Base-by-base conservation (phyloP, 64 coral and sea anemone genomes). In the Acropora tenuis region DNA sequence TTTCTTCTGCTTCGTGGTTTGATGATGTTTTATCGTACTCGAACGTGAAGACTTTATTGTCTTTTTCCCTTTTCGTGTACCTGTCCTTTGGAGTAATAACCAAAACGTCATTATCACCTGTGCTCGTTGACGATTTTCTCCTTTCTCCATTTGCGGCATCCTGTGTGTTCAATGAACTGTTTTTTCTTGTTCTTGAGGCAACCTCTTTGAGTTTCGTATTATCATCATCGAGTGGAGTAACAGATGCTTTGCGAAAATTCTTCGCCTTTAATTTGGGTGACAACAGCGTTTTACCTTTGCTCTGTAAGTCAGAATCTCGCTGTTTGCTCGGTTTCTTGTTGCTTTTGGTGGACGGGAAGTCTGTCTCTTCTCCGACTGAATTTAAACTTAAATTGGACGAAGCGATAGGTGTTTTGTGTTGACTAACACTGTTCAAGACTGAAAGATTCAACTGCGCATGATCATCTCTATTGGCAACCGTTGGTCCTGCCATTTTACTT, bases 331-430 rank as follows among this genome's bases (percentile, higher is more conserved):
- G 7, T 12, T 6, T 60, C 63, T 41, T 63, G 55, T 43, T 82
- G 20, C 3, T 69, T 48, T 46, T 85, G 69, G 30, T 6, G 1
- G 82, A 45, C 63, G 71, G 45, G 45, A 85, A 71, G 44, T 16
- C 82, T 71, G 82, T 85, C 2, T 48, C 19, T n/a, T 85, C 65
- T 11, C n/a, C 61, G 2, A 30, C 30, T 30, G 45, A 44, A 30
- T 72, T 43, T 11, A 66, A 48, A 65, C 82, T 85, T 69, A 71
- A 85, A 48, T 85, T 58, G 43, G 82, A 85, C 4, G 82, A 85
- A 48, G 30, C 41, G n/a, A 85, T 6, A 18, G 82, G 71, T 47
- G 5, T 44, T 1, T 85, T 48, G 2, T 65, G 44, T 40, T 41
- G n/a, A 60, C 13, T 11, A 60, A 40, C 43, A 85, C 43, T 69